phyloP scores from a whole-genome alignment of 2,113 vertebrate species.

The Phalacrocorax carbo region DNA sequence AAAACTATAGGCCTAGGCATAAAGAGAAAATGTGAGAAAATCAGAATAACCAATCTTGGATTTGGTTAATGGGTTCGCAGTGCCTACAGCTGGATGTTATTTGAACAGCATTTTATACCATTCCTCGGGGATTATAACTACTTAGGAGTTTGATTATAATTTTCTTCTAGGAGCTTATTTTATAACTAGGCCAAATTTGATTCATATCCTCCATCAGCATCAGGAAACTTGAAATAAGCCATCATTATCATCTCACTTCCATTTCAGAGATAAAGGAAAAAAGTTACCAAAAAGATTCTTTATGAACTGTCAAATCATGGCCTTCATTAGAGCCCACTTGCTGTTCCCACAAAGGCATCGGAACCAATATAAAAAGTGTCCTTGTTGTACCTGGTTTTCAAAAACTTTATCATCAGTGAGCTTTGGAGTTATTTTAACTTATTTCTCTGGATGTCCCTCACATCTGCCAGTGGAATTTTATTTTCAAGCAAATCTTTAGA shows the following conservation, averaged over 20 bases:
- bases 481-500: background rate
- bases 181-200: conserved; percentile 52
- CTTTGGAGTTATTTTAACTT: background rate
- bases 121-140: background rate
- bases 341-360: background rate
- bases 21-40: background rate
- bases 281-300: background rate
- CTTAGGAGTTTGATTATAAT: conserved; percentile 51
- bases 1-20: background rate
- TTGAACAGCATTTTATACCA: conserved; percentile 20
- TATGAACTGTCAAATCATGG: background rate
- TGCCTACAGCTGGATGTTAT: conserved; percentile 20
- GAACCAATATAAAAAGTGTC: background rate
- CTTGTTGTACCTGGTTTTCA: background rate
- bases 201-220: conserved; percentile 48
- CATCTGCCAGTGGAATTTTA: background rate
- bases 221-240: conserved; percentile 53
- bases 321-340: background rate
- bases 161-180: conserved; percentile 55
- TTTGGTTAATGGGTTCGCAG: background rate
- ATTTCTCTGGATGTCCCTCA: background rate
- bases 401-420: background rate
- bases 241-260: conserved; percentile 18
- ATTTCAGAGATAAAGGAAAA: background rate
- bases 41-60: background rate